Evolutionary conservation across 2,888 invertebrate species (phyloP).

Genomic region (Hyalella azteca): DNA sequence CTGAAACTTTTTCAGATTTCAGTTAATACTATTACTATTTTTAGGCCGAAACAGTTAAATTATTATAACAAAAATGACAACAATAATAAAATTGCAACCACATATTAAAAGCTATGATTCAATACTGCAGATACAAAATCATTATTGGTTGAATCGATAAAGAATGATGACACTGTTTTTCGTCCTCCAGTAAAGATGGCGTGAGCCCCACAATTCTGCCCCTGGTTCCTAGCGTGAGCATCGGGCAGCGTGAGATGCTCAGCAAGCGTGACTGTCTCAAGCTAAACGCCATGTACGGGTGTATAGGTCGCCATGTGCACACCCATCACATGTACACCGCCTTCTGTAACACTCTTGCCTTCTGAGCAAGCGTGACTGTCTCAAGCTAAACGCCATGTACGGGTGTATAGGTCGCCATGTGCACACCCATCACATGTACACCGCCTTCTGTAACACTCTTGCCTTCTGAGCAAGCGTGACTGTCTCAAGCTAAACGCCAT

Average conservation of each 20-base stretch:
- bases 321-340: conserved; percentile 46
- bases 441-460: conserved; percentile 41
- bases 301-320: conserved; percentile 63
- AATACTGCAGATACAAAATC: too few species aligned
- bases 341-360: conserved; percentile 42
- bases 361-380: conserved; percentile 70
- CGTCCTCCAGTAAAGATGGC: conserved; percentile 66
- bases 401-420: conserved; percentile 66
- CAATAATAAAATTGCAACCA: too few species aligned
- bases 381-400: conserved; percentile 73
- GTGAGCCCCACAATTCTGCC: conserved; percentile 72
- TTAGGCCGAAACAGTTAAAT: too few species aligned
- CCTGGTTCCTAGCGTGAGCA: conserved; percentile 67
- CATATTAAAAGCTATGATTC: too few species aligned
- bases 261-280: conserved; percentile 74
- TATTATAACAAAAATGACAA: too few species aligned
- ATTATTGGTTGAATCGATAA: too few species aligned
- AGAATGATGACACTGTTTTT: background rate
- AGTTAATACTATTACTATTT: too few species aligned
- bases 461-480: conserved; percentile 67
- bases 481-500: conserved; percentile 73
- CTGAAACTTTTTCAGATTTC: too few species aligned
- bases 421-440: conserved; percentile 46
- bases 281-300: conserved; percentile 73
- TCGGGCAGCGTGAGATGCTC: conserved; percentile 72